phyloP scores from a whole-genome alignment of 92 coral and sea anemone species.

The Pocillopora grandis region DNA sequence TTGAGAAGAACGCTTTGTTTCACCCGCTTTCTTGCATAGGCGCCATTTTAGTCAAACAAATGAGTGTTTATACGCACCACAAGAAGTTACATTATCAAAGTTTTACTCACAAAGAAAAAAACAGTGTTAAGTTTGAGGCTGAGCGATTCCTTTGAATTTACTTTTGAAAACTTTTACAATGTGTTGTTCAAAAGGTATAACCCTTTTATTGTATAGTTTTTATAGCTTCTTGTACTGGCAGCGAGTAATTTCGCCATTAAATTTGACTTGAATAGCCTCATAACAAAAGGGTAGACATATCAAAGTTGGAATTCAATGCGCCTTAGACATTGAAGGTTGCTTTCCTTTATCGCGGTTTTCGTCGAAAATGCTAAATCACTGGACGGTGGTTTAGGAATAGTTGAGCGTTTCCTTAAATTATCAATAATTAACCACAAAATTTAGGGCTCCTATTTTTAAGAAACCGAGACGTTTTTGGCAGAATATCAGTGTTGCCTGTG shows the following conservation, averaged over 20 bases:
- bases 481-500: constrained; percentile 22
- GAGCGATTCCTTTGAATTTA: constrained; percentile 80
- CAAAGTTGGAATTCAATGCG: constrained; percentile 71
- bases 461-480: constrained; percentile 41
- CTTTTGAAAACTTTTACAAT: constrained; percentile 74
- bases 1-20: not conserved
- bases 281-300: constrained; percentile 89
- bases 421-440: not conserved
- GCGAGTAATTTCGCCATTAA: constrained; percentile 80
- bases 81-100: constrained; percentile 43
- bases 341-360: constrained; percentile 53
- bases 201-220: constrained; percentile 68
- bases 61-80: constrained; percentile 34
- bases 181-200: constrained; percentile 75
- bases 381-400: not conserved
- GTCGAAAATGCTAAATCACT: not conserved
- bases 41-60: constrained; percentile 41
- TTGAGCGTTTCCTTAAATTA: not conserved
- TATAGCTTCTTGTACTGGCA: constrained; percentile 78
- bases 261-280: constrained; percentile 60
- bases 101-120: constrained; percentile 57
- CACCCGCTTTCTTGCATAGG: not conserved
- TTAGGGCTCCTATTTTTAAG: not conserved
- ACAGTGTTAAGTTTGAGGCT: constrained; percentile 74
- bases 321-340: constrained; percentile 66